Conservation (phyloP, 2,888 invertebrate species). For the Drosophila antonietae region DNA sequence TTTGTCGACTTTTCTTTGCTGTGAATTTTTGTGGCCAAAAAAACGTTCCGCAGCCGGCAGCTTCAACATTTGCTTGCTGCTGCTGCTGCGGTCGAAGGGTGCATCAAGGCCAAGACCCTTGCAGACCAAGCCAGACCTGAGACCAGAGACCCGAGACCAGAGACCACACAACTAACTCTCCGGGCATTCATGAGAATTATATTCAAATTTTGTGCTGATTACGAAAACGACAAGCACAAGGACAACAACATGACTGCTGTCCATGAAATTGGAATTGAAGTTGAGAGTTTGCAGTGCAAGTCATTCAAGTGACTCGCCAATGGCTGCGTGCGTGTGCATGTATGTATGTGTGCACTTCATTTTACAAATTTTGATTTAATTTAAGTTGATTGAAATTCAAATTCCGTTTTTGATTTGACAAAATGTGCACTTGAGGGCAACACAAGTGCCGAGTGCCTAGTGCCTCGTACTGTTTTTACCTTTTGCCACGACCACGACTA, state of each 20-base stretch:
- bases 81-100: constrained; percentile 34
- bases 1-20: constrained; percentile 53
- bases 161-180: constrained; percentile 50
- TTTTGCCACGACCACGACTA: constrained; percentile 27
- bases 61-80: constrained; percentile 22
- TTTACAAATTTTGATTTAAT: constrained; percentile 75
- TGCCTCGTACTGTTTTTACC: neutral
- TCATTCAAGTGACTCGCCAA: constrained; percentile 49
- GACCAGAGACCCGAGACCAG: neutral
- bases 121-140: neutral
- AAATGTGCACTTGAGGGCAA: constrained; percentile 53
- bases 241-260: constrained; percentile 43
- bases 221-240: constrained; percentile 34
- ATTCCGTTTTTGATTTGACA: constrained; percentile 73
- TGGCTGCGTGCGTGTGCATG: constrained; percentile 5
- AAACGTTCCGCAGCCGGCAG: constrained; percentile 19
- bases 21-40: constrained; percentile 65
- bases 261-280: constrained; percentile 58
- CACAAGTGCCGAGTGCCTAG: neutral
- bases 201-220: constrained; percentile 74
- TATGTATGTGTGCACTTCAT: constrained; percentile 49
- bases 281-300: constrained; percentile 41
- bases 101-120: constrained; percentile 20
- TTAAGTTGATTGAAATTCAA: constrained; percentile 77
- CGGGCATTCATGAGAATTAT: constrained; percentile 74